phyloP scores from a whole-genome alignment of 2,888 invertebrate genomes.

The Hartigia nigra region DNA sequence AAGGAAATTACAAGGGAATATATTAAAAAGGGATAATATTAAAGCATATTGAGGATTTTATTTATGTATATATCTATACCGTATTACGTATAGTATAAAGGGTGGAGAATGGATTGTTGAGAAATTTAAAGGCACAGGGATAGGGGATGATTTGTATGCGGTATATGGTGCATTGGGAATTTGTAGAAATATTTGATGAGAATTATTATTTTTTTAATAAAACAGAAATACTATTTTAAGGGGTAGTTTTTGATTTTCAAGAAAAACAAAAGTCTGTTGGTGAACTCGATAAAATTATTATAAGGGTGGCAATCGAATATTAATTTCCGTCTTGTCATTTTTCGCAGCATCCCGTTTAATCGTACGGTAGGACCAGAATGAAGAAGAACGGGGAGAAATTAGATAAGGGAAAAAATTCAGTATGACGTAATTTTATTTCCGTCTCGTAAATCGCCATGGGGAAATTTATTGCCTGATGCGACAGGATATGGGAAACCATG shows the following conservation, averaged over 20 bases:
- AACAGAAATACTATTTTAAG: no score
- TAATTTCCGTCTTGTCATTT: neutral
- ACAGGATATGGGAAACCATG: slow-evolving; percentile 53
- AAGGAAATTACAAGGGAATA: neutral
- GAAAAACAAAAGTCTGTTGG: neutral
- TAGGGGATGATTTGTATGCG: neutral
- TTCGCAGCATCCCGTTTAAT: neutral
- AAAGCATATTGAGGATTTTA: neutral
- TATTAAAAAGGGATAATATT: no score
- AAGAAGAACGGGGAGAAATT: neutral
- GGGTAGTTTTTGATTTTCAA: neutral
- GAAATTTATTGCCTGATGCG: neutral
- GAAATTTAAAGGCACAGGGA: neutral
- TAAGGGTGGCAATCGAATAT: neutral
- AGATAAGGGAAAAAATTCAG: neutral
- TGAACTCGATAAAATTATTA: neutral
- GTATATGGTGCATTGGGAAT: no score
- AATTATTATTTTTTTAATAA: no score
- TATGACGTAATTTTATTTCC: slow-evolving; percentile 1
- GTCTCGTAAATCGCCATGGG: neutral
- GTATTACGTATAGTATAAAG: neutral
- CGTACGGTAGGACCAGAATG: neutral
- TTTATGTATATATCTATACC: neutral
- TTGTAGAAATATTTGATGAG: no score
- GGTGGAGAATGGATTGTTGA: neutral